Percentiles rank a stretch among this genome's conserved stretches.
Evolutionary conservation across 2,888 invertebrate species (phyloP).

Genomic region (Smittia aterrima): DNA sequence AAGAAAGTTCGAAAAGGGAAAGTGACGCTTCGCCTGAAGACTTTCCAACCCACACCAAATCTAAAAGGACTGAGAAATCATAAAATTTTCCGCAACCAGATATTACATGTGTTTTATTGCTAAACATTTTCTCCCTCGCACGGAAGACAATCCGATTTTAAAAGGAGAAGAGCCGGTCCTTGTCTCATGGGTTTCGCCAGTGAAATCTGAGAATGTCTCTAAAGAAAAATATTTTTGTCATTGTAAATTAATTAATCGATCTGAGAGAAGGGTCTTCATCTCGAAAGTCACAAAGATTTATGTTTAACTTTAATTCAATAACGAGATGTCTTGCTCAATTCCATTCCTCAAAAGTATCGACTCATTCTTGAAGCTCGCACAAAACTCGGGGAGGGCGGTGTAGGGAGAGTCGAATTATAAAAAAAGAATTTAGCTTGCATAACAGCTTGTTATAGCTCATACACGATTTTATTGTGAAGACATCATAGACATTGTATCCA

Average conservation of each 20-base stretch:
- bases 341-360: too few relatives aligned
- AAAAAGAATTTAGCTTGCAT: background rate
- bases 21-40: background rate
- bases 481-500: slow-evolving; percentile 7
- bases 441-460: slow-evolving; percentile 19
- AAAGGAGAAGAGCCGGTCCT: background rate
- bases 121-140: background rate
- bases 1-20: too few relatives aligned
- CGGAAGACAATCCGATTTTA: slow-evolving; percentile 23
- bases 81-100: slow-evolving; percentile 34
- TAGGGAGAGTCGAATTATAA: background rate
- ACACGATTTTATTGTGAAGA: slow-evolving; percentile 12
- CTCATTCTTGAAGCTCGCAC: background rate
- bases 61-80: slow-evolving; percentile 13
- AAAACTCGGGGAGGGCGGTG: background rate
- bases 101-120: slow-evolving; percentile 33
- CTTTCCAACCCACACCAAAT: background rate
- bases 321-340: background rate
- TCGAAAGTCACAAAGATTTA: slow-evolving; percentile 30
- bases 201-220: slow-evolving; percentile 34
- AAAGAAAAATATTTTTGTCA: slow-evolving; percentile 33
- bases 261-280: slow-evolving; percentile 13
- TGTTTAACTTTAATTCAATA: slow-evolving; percentile 32
- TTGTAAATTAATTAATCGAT: slow-evolving; percentile 40
- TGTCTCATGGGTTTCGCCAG: background rate